These are phyloP conservation scores for Drosophila athabasca DNA, from an alignment of 1,140 invertebrate species.

Conservation along the genomic window DNA sequence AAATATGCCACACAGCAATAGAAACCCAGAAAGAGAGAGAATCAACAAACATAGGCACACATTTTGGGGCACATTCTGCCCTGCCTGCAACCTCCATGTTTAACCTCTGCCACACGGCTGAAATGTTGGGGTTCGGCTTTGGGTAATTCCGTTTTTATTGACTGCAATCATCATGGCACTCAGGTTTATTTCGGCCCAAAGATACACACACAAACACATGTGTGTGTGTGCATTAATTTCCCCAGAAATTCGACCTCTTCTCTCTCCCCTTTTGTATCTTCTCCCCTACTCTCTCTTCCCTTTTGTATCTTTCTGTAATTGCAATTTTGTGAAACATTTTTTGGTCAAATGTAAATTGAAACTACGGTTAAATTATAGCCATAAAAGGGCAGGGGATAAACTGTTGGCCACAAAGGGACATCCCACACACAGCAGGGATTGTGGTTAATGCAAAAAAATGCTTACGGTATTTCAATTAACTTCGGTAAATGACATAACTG, in stretches of 20 bases:
- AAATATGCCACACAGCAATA: constrained; percentile 40
- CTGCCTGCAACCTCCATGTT: constrained; percentile 33
- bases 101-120: constrained; percentile 22
- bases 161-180: constrained; percentile 62
- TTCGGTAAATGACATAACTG: constrained; percentile 20
- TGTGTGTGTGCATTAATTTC: constrained; percentile 39
- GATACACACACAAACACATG: constrained; percentile 1
- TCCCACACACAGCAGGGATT: constrained; percentile 7
- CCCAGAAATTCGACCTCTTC: not conserved
- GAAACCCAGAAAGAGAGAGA: constrained; percentile 7
- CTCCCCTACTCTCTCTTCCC: not conserved
- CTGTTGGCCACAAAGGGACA: constrained; percentile 6
- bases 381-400: constrained; percentile 17
- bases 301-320: constrained; percentile 46
- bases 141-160: constrained; percentile 69
- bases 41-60: constrained; percentile 52
- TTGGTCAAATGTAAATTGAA: constrained; percentile 54
- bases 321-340: constrained; percentile 61
- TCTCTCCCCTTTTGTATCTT: constrained; percentile 2
- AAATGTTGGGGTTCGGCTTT: constrained; percentile 24
- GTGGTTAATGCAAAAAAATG: constrained; percentile 28
- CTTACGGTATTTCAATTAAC: constrained; percentile 42
- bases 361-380: constrained; percentile 22
- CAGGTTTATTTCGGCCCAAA: too few species aligned
- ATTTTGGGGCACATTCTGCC: constrained; percentile 1